These are phyloP conservation scores for Drosophila yooni DNA, from an alignment of 2,888 invertebrate genomes.

Conservation along the genomic window DNA sequence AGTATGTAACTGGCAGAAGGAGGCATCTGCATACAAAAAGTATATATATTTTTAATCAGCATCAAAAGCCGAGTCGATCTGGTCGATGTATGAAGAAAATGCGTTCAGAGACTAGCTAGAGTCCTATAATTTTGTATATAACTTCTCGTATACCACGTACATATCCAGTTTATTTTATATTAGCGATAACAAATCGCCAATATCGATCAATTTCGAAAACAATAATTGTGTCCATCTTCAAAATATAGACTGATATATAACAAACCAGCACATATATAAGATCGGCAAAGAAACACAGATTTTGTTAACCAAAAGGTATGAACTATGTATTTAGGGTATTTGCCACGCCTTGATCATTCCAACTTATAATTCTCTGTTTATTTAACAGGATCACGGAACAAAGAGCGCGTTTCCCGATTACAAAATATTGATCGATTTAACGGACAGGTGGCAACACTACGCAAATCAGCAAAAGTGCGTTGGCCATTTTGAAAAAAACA, in stretches of 20 bases:
- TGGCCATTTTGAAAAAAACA: constrained; percentile 24
- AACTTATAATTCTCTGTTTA: not conserved
- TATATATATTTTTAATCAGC: not conserved
- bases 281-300: not conserved
- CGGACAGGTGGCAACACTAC: constrained; percentile 24
- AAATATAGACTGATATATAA: too few species aligned
- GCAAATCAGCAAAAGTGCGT: not conserved
- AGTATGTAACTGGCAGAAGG: not conserved
- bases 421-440: not conserved
- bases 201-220: too few species aligned
- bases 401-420: not conserved
- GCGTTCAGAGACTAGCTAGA: not conserved
- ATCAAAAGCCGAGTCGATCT: too few species aligned
- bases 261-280: too few species aligned
- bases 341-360: not conserved
- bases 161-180: too few species aligned
- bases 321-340: too few species aligned
- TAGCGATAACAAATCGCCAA: too few species aligned
- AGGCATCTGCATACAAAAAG: not conserved
- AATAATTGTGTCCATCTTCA: too few species aligned
- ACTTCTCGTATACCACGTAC: too few species aligned
- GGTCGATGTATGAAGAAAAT: not conserved
- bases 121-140: too few species aligned
- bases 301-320: not conserved
- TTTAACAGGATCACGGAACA: not conserved